Evolutionary conservation across 1,140 invertebrate species (phyloP).

Genomic region (Calycopis cecrops): DNA sequence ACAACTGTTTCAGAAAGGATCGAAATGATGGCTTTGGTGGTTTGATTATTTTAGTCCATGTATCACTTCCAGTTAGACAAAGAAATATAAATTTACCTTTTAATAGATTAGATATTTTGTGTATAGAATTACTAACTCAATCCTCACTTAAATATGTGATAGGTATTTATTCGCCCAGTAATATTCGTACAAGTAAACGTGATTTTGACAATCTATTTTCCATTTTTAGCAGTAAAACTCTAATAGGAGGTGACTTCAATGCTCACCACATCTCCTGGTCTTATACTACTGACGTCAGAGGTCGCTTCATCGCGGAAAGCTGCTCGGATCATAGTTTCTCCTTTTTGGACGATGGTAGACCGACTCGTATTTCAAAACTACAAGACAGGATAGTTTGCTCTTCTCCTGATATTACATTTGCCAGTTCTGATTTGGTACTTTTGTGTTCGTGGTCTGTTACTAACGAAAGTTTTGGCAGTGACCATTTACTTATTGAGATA

Average conservation of each 20-base stretch:
- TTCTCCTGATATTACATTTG: constrained; percentile 2
- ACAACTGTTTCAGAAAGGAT: not conserved
- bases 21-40: too few relatives aligned
- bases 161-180: too few relatives aligned
- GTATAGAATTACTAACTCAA: too few relatives aligned
- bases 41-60: too few relatives aligned
- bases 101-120: too few relatives aligned
- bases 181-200: too few relatives aligned
- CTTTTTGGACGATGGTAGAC: not conserved
- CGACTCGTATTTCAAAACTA: not conserved
- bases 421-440: not conserved
- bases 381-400: not conserved
- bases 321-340: not conserved
- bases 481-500: not conserved
- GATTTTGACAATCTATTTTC: too few relatives aligned
- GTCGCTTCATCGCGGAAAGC: not conserved
- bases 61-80: too few relatives aligned
- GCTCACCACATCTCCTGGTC: not conserved
- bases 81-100: too few relatives aligned
- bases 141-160: too few relatives aligned
- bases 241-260: too few relatives aligned
- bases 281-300: not conserved
- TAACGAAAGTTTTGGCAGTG: not conserved
- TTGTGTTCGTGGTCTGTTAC: not conserved
- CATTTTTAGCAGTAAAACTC: too few relatives aligned